phyloP scores from a whole-genome alignment of 2,113 vertebrate genomes.

The Pollachius pollachius region DNA sequence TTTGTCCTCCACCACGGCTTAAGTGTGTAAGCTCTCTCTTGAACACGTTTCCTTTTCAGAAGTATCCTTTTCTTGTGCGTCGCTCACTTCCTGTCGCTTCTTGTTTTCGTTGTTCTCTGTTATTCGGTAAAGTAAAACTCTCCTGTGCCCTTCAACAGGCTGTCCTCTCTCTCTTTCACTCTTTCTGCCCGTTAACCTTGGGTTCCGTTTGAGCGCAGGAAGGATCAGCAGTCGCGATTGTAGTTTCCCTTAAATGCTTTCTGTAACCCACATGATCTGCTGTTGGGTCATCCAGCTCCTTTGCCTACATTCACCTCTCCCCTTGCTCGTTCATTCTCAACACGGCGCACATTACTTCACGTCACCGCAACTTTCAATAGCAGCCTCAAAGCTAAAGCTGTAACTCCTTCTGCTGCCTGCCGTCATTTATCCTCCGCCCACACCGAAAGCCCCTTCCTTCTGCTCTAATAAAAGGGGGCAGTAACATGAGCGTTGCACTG shows the following conservation, averaged over 20 bases:
- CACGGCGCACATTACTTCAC: conserved; percentile 14
- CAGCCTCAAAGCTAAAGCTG: conserved; percentile 30
- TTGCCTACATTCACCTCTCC: background rate
- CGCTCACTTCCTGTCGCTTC: conserved; percentile 2
- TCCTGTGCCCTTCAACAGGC: too few species aligned
- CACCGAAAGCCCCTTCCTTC: conserved; percentile 26
- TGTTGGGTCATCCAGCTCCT: background rate
- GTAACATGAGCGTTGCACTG: conserved; percentile 67
- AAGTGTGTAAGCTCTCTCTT: background rate
- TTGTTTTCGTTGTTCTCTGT: background rate
- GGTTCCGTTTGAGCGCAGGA: background rate
- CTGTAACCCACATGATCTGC: background rate
- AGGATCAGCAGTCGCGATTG: background rate
- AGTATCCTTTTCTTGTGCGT: background rate
- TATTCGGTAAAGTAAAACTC: too few species aligned
- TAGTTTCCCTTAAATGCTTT: background rate
- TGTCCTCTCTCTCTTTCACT: background rate
- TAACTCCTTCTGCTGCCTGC: conserved; percentile 33
- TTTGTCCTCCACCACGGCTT: too few species aligned
- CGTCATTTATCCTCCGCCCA: conserved; percentile 13
- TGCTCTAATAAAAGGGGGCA: conserved; percentile 38
- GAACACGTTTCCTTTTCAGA: background rate
- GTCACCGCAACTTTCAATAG: conserved; percentile 21
- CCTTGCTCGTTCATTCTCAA: background rate
- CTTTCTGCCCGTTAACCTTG: too few species aligned